Percentiles rank a stretch among this genome's conserved stretches.
phyloP scores from a whole-genome alignment of 2,113 vertebrate species.

The Rhabdomys dilectus region DNA sequence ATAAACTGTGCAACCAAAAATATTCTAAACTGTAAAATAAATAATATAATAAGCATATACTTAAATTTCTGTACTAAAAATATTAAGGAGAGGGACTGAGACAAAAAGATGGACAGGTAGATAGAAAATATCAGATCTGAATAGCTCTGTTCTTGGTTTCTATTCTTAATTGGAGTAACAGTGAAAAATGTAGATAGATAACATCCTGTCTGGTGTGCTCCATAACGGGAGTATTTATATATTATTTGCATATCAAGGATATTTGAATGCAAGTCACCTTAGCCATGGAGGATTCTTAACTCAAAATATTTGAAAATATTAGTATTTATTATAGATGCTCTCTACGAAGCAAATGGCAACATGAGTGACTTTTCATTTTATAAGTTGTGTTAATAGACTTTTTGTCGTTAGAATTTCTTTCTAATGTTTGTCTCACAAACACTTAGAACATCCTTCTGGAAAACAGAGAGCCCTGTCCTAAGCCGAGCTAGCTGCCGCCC shows the following conservation, averaged over 20 bases:
- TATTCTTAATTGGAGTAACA: not conserved
- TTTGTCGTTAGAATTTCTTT: not conserved
- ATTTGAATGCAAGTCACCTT: not conserved
- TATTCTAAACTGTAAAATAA: slow-evolving; percentile 27
- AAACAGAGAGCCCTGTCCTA: not conserved
- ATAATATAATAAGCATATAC: not conserved
- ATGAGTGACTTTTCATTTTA: not conserved
- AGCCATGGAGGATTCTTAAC: not conserved
- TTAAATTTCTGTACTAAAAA: not conserved
- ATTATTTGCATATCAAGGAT: not conserved
- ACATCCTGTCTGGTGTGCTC: not conserved
- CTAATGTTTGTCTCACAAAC: not conserved
- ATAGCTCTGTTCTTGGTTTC: not conserved
- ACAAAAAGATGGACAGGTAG: not conserved
- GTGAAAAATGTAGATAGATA: not conserved
- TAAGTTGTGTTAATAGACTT: not conserved
- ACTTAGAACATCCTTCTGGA: not conserved
- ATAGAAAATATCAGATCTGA: not conserved
- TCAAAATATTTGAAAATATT: not conserved
- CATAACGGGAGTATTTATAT: not conserved
- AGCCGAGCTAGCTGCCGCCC: not conserved
- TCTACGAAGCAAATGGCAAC: not conserved
- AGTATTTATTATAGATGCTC: not conserved
- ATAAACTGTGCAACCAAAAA: not conserved
- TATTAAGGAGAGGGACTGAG: not conserved